Percentiles rank a stretch among this genome's conserved stretches.
These are phyloP conservation scores for Oikopleura albicans DNA, from an alignment of 23 tunicate genomes.

Conservation along the genomic window DNA sequence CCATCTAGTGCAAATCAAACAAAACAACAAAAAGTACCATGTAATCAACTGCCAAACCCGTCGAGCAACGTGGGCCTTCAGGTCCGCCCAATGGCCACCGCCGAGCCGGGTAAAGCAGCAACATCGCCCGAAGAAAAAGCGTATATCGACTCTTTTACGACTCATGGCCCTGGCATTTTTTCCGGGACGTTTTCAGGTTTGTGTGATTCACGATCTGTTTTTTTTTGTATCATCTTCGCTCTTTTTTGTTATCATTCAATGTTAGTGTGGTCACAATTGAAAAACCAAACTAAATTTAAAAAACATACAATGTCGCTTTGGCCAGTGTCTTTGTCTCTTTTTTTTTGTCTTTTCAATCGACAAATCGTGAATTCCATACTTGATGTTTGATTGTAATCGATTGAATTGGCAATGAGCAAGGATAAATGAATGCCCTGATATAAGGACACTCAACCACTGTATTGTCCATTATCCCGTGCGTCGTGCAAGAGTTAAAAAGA, in stretches of 20 bases:
- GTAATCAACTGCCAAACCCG: background rate
- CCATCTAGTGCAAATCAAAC: background rate
- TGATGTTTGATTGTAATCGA: too few relatives aligned
- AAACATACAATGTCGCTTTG: too few relatives aligned
- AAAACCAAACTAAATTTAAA: too few relatives aligned
- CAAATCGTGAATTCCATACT: too few relatives aligned
- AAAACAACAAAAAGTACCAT: background rate
- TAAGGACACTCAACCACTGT: too few relatives aligned
- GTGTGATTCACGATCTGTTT: conserved; percentile 11
- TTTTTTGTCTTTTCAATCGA: too few relatives aligned
- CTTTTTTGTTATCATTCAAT: background rate
- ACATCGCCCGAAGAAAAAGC: conserved; percentile 30
- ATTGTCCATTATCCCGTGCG: too few relatives aligned
- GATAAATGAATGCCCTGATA: too few relatives aligned
- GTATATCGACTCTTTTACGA: conserved; percentile 65
- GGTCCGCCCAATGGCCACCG: conserved; percentile 6
- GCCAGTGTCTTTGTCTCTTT: too few relatives aligned
- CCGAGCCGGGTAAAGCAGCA: background rate
- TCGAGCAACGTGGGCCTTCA: background rate
- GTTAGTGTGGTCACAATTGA: too few relatives aligned
- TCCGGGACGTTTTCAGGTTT: conserved; percentile 91
- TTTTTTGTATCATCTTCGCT: background rate
- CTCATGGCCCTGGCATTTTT: conserved; percentile 94
- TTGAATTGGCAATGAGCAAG: too few relatives aligned
- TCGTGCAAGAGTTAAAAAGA: too few relatives aligned